phyloP scores from a whole-genome alignment of 2,797 vertebrate genomes.

The Malacoraja senta region DNA sequence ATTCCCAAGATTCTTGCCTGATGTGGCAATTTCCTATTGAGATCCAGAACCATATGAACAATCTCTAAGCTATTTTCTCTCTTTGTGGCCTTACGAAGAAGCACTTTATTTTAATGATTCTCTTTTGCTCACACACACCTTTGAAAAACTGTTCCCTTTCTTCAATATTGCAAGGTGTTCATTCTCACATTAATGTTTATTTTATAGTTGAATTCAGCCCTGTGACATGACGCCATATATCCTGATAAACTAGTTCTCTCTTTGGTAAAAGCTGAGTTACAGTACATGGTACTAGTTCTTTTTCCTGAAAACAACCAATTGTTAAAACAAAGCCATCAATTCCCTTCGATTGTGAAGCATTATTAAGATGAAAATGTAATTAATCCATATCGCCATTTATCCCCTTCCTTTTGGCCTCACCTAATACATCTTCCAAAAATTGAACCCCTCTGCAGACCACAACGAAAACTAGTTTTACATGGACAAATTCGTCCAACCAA shows the following conservation, averaged over 20 bases:
- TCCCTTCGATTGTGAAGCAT: constrained; percentile 10
- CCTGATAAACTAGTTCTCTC: constrained; percentile 31
- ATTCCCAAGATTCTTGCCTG: constrained; percentile 38
- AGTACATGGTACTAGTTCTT: constrained; percentile 9
- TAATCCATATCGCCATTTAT: neutral
- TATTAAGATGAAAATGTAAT: constrained; percentile 28
- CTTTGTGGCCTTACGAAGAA: neutral
- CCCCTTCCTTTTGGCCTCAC: neutral
- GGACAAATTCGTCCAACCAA: neutral
- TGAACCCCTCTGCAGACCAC: constrained; percentile 16
- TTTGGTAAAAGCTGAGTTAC: constrained; percentile 38
- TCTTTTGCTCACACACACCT: neutral
- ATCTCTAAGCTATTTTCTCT: constrained; percentile 24
- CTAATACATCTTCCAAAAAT: constrained; percentile 28
- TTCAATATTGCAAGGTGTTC: constrained; percentile 24
- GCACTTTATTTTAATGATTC: constrained; percentile 6
- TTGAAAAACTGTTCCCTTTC: constrained; percentile 37
- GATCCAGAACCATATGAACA: constrained; percentile 1
- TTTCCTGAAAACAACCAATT: constrained; percentile 32
- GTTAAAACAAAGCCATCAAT: constrained; percentile 28
- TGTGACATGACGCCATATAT: constrained; percentile 33
- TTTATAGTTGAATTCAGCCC: constrained; percentile 29
- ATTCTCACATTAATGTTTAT: neutral
- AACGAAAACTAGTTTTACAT: constrained; percentile 23
- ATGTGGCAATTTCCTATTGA: constrained; percentile 25